A percentile compares a stretch with the other conserved stretches of the same genome.
Conservation (phyloP, 1,140 invertebrate species). For the Harlomillsia oculata region DNA sequence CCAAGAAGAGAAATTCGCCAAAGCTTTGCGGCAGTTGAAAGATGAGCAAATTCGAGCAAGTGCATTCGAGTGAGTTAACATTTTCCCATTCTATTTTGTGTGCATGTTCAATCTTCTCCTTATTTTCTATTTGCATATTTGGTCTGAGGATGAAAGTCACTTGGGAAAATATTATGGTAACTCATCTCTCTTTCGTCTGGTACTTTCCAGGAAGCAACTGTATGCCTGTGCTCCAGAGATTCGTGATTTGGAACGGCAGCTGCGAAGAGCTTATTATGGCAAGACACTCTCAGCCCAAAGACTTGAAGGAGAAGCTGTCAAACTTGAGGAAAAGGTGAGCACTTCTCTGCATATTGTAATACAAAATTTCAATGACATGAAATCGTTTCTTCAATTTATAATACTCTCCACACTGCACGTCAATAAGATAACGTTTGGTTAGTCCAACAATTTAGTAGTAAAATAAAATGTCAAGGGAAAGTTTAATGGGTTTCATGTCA, state of each 20-base stretch:
- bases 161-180: too few relatives aligned
- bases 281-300: slow-evolving; percentile 34
- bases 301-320: slow-evolving; percentile 26
- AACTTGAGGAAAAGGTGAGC: slow-evolving; percentile 31
- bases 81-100: neutral
- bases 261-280: slow-evolving; percentile 32
- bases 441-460: too few relatives aligned
- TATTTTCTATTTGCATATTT: too few relatives aligned
- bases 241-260: slow-evolving; percentile 25
- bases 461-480: too few relatives aligned
- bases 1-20: slow-evolving; percentile 27
- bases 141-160: too few relatives aligned
- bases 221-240: slow-evolving; percentile 31
- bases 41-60: slow-evolving; percentile 28
- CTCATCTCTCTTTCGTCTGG: neutral
- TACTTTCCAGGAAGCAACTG: slow-evolving; percentile 27
- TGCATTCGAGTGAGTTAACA: slow-evolving; percentile 20
- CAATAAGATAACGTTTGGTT: too few relatives aligned
- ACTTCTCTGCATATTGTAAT: neutral
- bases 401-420: too few relatives aligned
- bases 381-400: too few relatives aligned
- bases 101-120: too few relatives aligned
- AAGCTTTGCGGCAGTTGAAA: slow-evolving; percentile 20
- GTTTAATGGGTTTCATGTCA: too few relatives aligned
- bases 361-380: too few relatives aligned